Conservation (phyloP, 2,888 invertebrate genomes). For the Nephrotoma appendiculata region DNA sequence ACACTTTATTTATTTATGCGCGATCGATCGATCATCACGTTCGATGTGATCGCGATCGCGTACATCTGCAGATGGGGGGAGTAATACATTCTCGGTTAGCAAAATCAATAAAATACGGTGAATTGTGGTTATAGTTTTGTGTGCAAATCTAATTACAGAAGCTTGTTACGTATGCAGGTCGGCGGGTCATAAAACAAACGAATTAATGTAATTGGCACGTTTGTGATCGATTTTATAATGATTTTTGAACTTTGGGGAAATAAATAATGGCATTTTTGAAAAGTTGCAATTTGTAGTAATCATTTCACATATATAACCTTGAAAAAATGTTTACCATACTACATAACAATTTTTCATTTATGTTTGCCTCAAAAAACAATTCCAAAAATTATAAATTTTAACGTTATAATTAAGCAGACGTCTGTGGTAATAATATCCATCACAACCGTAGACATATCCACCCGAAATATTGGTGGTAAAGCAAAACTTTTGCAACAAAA, state of each 20-base stretch:
- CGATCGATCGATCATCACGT: neutral
- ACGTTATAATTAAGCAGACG: neutral
- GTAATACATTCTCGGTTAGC: neutral
- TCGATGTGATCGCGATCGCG: neutral
- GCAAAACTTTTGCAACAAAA: neutral
- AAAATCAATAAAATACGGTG: neutral
- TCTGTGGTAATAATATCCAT: neutral
- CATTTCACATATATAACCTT: neutral
- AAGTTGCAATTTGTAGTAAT: neutral
- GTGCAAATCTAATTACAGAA: neutral
- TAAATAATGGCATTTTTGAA: neutral
- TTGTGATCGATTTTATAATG: neutral
- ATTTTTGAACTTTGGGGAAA: neutral
- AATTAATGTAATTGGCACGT: neutral
- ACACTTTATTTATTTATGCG: neutral
- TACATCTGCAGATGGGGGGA: neutral
- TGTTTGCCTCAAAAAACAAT: neutral
- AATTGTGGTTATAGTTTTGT: neutral
- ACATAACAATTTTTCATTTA: neutral
- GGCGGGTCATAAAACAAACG: neutral
- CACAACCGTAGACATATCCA: neutral
- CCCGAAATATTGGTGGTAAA: neutral
- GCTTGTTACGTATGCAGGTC: neutral
- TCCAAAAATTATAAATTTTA: neutral
- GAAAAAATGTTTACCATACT: neutral